Base-by-base conservation (phyloP, 2,888 invertebrate genomes). In the Erebia aethiops region DNA sequence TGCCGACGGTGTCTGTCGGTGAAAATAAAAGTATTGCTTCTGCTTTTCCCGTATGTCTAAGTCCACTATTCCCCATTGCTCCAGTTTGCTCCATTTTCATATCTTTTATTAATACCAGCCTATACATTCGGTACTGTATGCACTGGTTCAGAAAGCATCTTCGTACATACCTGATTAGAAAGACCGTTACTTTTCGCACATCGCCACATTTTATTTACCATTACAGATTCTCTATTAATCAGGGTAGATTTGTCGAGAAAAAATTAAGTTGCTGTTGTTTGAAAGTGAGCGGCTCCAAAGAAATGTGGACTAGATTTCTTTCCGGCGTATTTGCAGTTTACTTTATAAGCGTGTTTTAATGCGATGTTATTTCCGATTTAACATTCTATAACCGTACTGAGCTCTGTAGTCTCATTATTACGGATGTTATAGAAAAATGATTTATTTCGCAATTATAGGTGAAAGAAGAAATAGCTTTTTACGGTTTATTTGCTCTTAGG, bases 231-330 rank as follows among this genome's bases (percentile, higher is more conserved):
- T 46, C 14, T 2, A 62, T 49, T 62, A 21, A 49, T 62, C 62
- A 62, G 49, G 62, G 62, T 62, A 62, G 16, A 64, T 64, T 64
- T 5, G 8, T 13, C 52, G n/a, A 52, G 57, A 43, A 56, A 66
- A 66, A 66, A 66, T 43, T 41, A 26, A 57, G 66, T 57, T 46
- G 65, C 60, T 64, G 18, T 67, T 51, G 56, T 69, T 73, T 68
- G 73, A 71, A 71, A 75, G 72, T 72, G 57, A 69, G 62, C 74
- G 70, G 70, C 64, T 62, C 54, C 52, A 67, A 60, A 71, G 67
- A 65, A 69, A 70, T 69, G 70, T 71, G 61, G 69, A 72, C 73
- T 60, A 67, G 76, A 72, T 76, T 75, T 75, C 74, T 76, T 74
- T 76, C 75, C 75, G 75, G 71, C 73, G 66, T 49, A 70, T 58